Evolutionary conservation across 2,113 vertebrate genomes (phyloP).

Genomic region (Erinaceus europaeus): DNA sequence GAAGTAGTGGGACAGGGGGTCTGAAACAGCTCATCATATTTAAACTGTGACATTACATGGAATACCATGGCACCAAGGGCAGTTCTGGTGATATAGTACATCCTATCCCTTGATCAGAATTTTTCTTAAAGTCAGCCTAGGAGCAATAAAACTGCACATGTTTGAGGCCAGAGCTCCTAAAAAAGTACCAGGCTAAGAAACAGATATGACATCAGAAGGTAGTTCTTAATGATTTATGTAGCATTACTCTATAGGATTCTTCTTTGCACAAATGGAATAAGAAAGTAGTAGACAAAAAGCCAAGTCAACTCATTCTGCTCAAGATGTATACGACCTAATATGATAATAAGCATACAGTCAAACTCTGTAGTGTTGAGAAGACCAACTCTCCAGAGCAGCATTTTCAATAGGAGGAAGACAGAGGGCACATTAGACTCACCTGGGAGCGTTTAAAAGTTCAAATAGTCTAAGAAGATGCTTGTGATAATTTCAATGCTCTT

Average conservation of each 20-base stretch:
- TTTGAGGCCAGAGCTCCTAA: no score
- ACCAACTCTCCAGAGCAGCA: neutral
- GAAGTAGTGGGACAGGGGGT: neutral
- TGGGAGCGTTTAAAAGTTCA: no score
- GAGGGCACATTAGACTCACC: neutral
- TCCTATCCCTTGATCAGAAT: no score
- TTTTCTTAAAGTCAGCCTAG: no score
- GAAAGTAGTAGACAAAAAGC: neutral
- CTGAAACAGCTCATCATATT: conserved; percentile 1
- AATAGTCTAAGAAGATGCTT: no score
- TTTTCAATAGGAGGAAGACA: neutral
- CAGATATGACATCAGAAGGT: neutral
- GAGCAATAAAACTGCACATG: no score
- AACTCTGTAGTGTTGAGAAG: neutral
- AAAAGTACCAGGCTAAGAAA: no score
- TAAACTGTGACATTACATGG: no score
- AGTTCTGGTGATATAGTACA: no score
- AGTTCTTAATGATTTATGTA: neutral
- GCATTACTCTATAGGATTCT: neutral
- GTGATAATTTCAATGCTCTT: no score
- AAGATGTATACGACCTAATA: neutral
- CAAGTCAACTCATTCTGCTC: neutral
- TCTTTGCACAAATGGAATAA: no score
- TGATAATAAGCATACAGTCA: neutral
- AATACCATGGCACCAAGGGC: no score